A percentile compares a stretch with the other conserved stretches of the same genome.
Evolutionary conservation across 2,113 vertebrate genomes (phyloP).

Genomic region (Jaculus jaculus): DNA sequence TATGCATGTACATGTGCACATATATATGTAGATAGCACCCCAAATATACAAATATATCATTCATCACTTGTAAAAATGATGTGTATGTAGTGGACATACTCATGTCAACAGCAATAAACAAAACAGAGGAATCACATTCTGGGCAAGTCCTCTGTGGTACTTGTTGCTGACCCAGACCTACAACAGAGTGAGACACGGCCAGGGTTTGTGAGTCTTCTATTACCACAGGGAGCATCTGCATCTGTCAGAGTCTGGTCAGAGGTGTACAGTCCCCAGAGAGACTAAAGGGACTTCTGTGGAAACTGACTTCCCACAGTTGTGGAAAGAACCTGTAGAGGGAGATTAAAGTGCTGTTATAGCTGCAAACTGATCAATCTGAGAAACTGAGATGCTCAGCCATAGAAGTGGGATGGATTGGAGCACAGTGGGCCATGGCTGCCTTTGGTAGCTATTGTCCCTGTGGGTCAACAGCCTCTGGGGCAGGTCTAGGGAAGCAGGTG

Average conservation of each 20-base stretch:
- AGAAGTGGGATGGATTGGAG: background rate
- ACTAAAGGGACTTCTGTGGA: background rate
- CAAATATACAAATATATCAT: background rate
- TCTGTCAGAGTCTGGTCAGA: background rate
- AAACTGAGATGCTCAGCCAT: background rate
- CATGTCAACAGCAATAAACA: background rate
- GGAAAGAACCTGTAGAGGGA: background rate
- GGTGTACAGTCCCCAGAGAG: background rate
- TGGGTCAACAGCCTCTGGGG: background rate
- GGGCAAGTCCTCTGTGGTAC: background rate
- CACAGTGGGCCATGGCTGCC: background rate
- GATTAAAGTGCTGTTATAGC: background rate
- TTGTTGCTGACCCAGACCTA: background rate
- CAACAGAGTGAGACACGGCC: background rate
- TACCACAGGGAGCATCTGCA: background rate
- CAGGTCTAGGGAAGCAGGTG: background rate
- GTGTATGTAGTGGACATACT: background rate
- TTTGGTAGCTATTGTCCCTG: background rate
- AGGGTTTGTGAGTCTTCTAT: background rate
- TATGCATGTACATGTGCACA: background rate
- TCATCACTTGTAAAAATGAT: conserved; percentile 14
- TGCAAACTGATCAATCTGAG: background rate
- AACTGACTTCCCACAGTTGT: background rate
- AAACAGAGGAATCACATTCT: background rate
- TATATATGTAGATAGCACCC: background rate